phyloP scores from a whole-genome alignment of 2,113 vertebrate species.

The Chinchilla lanigera region DNA sequence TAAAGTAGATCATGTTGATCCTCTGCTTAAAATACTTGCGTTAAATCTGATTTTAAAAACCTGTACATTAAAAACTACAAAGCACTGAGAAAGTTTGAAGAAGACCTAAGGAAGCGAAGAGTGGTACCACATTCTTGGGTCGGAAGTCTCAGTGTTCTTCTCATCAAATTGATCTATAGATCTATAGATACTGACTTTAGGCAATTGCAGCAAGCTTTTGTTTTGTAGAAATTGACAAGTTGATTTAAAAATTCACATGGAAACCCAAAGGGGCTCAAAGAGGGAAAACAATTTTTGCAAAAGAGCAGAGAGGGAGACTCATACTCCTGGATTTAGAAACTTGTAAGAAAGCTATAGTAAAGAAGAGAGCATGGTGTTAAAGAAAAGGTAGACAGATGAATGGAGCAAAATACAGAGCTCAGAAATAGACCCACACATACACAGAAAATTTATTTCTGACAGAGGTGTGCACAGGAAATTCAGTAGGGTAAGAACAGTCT shows the following conservation, averaged over 20 bases:
- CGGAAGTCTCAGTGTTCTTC: background rate
- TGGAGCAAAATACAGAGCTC: background rate
- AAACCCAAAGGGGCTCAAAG: background rate
- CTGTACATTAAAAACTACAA: background rate
- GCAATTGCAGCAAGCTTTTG: background rate
- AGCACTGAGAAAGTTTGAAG: background rate
- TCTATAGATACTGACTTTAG: background rate
- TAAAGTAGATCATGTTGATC: background rate
- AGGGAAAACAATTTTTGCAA: background rate
- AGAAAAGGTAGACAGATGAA: background rate
- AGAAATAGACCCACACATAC: background rate
- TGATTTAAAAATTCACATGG: slow-evolving; percentile 15
- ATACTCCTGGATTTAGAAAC: background rate
- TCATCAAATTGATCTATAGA: background rate
- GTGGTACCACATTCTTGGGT: background rate
- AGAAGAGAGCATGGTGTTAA: background rate
- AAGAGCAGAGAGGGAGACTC: background rate
- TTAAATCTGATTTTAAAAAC: background rate
- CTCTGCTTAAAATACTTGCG: background rate
- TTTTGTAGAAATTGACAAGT: background rate
- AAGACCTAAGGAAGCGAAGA: background rate
- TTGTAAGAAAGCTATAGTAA: background rate
- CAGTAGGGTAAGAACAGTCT: background rate
- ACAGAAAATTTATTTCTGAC: background rate
- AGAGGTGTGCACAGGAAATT: background rate